Conservation (phyloP, 2,888 invertebrate species). For the Osmoderma eremita region DNA sequence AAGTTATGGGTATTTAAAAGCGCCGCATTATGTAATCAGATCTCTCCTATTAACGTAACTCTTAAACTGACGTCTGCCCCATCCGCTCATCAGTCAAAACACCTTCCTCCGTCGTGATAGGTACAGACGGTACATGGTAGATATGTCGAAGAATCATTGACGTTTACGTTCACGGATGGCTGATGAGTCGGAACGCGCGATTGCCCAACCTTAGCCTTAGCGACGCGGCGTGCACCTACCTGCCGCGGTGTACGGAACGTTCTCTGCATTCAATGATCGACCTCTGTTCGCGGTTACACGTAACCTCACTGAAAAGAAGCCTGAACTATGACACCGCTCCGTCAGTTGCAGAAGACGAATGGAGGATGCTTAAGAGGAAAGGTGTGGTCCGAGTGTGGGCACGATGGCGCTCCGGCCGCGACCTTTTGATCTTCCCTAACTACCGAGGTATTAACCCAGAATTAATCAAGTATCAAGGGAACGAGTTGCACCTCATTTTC, state of each 20-base stretch:
- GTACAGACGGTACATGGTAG: conserved; percentile 13
- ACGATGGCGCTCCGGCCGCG: conserved; percentile 51
- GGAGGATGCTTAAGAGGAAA: conserved; percentile 48
- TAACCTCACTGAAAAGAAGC: conserved; percentile 41
- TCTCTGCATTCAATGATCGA: conserved; percentile 10
- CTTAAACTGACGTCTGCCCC: conserved; percentile 15
- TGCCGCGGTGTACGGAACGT: conserved; percentile 2
- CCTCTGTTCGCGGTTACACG: conserved; percentile 28
- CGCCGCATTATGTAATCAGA: background rate
- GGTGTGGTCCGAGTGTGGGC: conserved; percentile 52
- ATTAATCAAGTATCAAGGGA: conserved; percentile 39
- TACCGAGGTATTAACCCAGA: conserved; percentile 43
- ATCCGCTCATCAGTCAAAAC: conserved; percentile 26
- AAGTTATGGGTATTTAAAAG: background rate
- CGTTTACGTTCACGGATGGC: conserved; percentile 29
- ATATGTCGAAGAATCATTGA: conserved; percentile 12
- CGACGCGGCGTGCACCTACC: conserved; percentile 8
- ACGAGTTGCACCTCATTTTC: conserved; percentile 32
- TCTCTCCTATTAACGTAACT: conserved; percentile 19
- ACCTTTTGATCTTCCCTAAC: conserved; percentile 50
- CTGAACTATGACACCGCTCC: conserved; percentile 40
- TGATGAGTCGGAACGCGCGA: conserved; percentile 20
- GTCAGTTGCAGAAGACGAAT: conserved; percentile 49
- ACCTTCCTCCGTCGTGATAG: conserved; percentile 15
- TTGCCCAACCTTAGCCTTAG: conserved; percentile 21